These are phyloP conservation scores for Pollenia amentaria DNA, from an alignment of 2,888 invertebrate genomes.

Conservation along the genomic window DNA sequence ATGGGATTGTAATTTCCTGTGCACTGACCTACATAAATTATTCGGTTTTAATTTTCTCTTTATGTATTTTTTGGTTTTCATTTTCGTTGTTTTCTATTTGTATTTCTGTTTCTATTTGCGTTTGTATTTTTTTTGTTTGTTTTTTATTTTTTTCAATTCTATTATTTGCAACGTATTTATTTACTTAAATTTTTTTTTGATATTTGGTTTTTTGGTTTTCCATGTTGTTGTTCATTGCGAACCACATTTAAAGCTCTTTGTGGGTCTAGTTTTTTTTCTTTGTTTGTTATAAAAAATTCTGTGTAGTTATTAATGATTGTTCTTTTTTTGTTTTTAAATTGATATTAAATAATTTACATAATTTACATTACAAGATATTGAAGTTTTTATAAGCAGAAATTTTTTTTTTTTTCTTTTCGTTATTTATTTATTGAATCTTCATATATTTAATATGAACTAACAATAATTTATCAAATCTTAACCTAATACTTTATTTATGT, in stretches of 20 bases:
- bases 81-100: not conserved
- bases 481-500: no score
- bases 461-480: no score
- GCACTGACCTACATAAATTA: slow-evolving; percentile 75
- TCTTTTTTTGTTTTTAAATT: not conserved
- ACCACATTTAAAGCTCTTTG: slow-evolving; percentile 57
- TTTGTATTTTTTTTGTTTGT: slow-evolving; percentile 54
- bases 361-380: no score
- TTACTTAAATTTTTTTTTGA: slow-evolving; percentile 43
- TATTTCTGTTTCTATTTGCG: slow-evolving; percentile 41
- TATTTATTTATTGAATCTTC: no score
- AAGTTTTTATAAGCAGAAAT: no score
- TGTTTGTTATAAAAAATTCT: not conserved
- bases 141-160: slow-evolving; percentile 27
- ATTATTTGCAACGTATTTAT: slow-evolving; percentile 51
- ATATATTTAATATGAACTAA: no score
- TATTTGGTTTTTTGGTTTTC: slow-evolving; percentile 41
- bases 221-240: slow-evolving; percentile 36
- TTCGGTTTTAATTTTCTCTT: slow-evolving; percentile 68
- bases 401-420: no score
- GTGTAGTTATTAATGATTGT: not conserved
- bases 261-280: slow-evolving; percentile 20
- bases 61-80: slow-evolving; percentile 17
- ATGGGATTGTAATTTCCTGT: slow-evolving; percentile 73
- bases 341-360: slow-evolving; percentile 25